Conservation (phyloP, 2,888 invertebrate species). For the Cactoblastis cactorum region DNA sequence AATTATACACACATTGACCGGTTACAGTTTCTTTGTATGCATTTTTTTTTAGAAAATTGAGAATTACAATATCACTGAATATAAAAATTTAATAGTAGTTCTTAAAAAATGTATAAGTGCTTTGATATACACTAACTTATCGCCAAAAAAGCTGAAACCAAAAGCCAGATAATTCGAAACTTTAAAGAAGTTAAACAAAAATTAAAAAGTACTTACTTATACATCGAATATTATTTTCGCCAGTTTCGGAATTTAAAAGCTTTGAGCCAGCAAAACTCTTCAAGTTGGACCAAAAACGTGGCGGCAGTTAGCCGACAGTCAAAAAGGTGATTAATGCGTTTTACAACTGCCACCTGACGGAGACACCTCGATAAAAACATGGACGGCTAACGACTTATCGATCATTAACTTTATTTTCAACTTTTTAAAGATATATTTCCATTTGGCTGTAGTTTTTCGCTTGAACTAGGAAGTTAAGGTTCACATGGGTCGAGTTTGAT, state of each 20-base stretch:
- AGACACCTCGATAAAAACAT: slow-evolving; percentile 19
- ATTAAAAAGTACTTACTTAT: neutral
- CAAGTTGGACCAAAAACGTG: slow-evolving; percentile 4
- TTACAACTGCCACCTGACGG: slow-evolving; percentile 18
- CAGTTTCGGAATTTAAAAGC: neutral
- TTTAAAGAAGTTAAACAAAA: neutral
- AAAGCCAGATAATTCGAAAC: neutral
- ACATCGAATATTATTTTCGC: neutral
- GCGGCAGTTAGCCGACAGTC: slow-evolving; percentile 12
- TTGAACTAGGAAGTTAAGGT: neutral
- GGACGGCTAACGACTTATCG: slow-evolving; percentile 22
- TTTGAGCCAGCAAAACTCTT: slow-evolving; percentile 5
- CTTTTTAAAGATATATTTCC: slow-evolving; percentile 18
- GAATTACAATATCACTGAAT: too few relatives aligned
- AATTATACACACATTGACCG: too few relatives aligned
- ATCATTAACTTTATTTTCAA: slow-evolving; percentile 20
- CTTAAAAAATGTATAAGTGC: too few relatives aligned
- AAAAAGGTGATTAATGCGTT: slow-evolving; percentile 23
- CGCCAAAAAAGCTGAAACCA: too few relatives aligned
- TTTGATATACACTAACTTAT: too few relatives aligned
- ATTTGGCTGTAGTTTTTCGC: slow-evolving; percentile 5
- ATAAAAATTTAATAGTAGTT: too few relatives aligned
- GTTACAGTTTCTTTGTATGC: too few relatives aligned
- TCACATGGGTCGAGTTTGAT: neutral
- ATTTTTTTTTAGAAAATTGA: too few relatives aligned